Percentiles rank a stretch among this genome's conserved stretches.
Evolutionary conservation across 2,113 vertebrate genomes (phyloP).

Genomic region (Pachypanchax playfairii): DNA sequence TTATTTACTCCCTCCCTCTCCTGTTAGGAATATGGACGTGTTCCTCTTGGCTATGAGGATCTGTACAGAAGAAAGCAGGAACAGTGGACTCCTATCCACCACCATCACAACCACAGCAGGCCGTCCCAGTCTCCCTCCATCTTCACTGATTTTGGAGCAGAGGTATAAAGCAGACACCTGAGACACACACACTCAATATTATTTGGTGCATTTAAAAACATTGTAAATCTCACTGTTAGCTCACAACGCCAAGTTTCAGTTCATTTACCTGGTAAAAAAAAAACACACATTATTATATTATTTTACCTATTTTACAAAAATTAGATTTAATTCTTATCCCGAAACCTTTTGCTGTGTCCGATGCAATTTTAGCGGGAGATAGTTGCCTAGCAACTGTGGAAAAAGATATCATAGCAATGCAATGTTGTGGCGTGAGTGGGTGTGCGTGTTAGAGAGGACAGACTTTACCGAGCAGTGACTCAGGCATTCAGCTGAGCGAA

Average conservation of each 20-base stretch:
- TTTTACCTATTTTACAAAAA: slow-evolving; percentile 32
- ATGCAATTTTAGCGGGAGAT: slow-evolving; percentile 74
- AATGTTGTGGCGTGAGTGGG: slow-evolving; percentile 47
- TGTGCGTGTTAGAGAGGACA: slow-evolving; percentile 30
- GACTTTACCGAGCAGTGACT: slow-evolving; percentile 63
- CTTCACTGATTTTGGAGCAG: slow-evolving; percentile 89
- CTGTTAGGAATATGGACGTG: slow-evolving; percentile 91
- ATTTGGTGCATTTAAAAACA: too few species aligned
- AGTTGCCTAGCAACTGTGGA: slow-evolving; percentile 79
- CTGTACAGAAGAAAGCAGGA: slow-evolving; percentile 90
- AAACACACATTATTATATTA: slow-evolving; percentile 6
- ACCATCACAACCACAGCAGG: slow-evolving; percentile 78
- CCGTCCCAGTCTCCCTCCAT: slow-evolving; percentile 91
- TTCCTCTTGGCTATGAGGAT: slow-evolving; percentile 90
- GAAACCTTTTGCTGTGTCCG: slow-evolving; percentile 46
- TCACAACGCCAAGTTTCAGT: neutral
- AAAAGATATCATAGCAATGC: slow-evolving; percentile 61
- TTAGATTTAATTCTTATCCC: slow-evolving; percentile 52
- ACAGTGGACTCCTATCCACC: slow-evolving; percentile 90
- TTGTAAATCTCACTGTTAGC: neutral
- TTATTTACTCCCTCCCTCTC: neutral
- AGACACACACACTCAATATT: neutral
- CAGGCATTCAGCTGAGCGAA: slow-evolving; percentile 55
- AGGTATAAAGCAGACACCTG: slow-evolving; percentile 75
- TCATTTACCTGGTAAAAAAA: too few species aligned